Evolutionary conservation across 2,797 vertebrate species (phyloP), one percentile per base, ranked within the genome.

Genomic region (Liparis tanakae): DNA sequence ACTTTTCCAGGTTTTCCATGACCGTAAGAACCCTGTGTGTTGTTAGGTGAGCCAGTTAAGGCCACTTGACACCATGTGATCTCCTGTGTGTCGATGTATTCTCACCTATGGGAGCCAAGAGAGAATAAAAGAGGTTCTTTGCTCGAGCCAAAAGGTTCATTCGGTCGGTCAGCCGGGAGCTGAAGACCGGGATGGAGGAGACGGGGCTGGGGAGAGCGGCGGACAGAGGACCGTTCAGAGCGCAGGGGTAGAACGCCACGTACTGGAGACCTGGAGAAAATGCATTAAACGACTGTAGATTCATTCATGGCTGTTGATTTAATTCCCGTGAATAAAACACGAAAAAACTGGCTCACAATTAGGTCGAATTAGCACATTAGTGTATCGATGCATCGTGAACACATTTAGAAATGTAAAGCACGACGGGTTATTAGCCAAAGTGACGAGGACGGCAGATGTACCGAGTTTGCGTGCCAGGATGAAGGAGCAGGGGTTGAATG

Each of bases 401-500:
- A 39, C 41, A 17, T 12, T 20, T 41, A 43, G n/a, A 50, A 3
- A 51, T 46, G 18, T 57, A 57, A 50, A 66, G 46, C 62, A 60
- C 22, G n/a, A 50, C 15, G 13, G 13, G 34, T 41, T 1, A 59
- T 46, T 39, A 9, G 48, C 2, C 10, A 58, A 62, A 56, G 56
- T 39, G 25, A 79, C 39, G 34, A 36, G 1, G 70, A 37, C 4
- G 44, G 53, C 51, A 56, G 20, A 61, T 64, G 6, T 85, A 89
- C 90, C 90, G 58, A 89, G 80, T 85, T 89, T 94, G 83, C 87
- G 89, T 37, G 79, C 83, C 69, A 91, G 57, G 70, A 94, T 86
- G 70, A 91, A 92, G 64, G 91, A 90, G 53, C 94, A 95, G 67
- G 88, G 91, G 63, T 93, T 94, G 72, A 94, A 95, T 13, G 62